Percentiles rank a stretch among this genome's conserved stretches.
Evolutionary conservation across 2,888 invertebrate species (phyloP).

Genomic region (Megastigmus dorsalis): DNA sequence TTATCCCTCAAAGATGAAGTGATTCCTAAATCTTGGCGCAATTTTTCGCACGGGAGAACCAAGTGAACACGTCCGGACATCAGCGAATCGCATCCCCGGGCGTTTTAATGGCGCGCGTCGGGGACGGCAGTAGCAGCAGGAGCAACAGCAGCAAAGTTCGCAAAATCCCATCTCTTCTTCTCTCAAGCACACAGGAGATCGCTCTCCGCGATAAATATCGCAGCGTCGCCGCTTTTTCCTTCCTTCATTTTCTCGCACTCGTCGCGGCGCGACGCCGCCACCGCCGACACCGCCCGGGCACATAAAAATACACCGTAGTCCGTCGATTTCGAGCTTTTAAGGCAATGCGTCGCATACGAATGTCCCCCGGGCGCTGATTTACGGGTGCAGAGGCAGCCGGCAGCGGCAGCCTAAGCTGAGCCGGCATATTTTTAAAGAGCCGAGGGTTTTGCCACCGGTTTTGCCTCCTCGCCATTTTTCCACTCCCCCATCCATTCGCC

Average conservation of each 20-base stretch:
- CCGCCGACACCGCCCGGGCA: no score
- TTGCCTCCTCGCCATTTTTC: constrained; percentile 9
- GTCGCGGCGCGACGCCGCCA: no score
- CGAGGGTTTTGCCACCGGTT: constrained; percentile 5
- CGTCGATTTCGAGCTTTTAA: constrained; percentile 23
- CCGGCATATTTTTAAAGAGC: constrained; percentile 54
- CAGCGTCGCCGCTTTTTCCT: constrained; percentile 28
- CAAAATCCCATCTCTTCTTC: not conserved
- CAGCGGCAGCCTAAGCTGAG: constrained; percentile 39
- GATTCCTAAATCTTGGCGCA: no score
- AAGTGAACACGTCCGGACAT: no score
- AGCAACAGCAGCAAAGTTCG: constrained; percentile 5
- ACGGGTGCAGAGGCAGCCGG: not conserved
- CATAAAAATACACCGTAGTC: constrained; percentile 31
- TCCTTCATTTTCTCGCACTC: not conserved
- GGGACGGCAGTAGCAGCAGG: no score
- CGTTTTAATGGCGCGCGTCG: constrained; percentile 23
- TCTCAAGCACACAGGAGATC: not conserved
- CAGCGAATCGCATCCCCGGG: constrained; percentile 15
- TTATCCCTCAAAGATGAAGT: no score
- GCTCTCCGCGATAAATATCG: constrained; percentile 48
- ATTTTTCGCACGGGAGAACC: no score
- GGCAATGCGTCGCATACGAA: constrained; percentile 27
- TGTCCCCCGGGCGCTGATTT: constrained; percentile 39
- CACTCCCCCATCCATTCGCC: constrained; percentile 12